phyloP scores from a whole-genome alignment of 2,888 invertebrate species.

The Heliconius sara region DNA sequence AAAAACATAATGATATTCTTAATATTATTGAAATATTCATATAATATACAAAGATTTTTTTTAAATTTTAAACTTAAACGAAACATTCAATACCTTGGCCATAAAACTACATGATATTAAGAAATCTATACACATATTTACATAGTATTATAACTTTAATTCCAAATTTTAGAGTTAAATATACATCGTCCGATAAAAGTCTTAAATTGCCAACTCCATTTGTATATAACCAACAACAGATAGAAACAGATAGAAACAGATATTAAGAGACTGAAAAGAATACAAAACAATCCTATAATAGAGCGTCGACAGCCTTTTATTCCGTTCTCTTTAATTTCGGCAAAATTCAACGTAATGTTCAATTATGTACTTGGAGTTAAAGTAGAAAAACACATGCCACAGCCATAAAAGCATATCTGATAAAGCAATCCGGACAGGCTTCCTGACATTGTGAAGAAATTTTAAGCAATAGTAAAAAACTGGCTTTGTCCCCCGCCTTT shows the following conservation, averaged over 20 bases:
- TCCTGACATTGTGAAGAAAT: neutral
- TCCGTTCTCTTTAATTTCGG: too few relatives aligned
- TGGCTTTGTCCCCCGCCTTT: neutral
- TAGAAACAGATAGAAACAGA: neutral
- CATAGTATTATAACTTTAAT: neutral
- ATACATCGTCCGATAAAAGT: neutral
- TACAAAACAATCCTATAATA: neutral
- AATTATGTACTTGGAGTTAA: neutral
- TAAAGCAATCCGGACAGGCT: neutral
- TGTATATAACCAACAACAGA: neutral
- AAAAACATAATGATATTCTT: neutral
- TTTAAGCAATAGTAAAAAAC: neutral
- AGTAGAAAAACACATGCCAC: slow-evolving; percentile 1
- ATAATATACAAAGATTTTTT: neutral
- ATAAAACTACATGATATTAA: slow-evolving; percentile 12
- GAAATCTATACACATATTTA: slow-evolving; percentile 32
- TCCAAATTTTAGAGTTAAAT: neutral
- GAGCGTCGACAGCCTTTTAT: neutral
- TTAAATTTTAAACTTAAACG: neutral
- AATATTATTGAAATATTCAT: slow-evolving; percentile 6
- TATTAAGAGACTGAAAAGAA: neutral
- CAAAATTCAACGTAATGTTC: neutral
- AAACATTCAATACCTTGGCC: slow-evolving; percentile 26
- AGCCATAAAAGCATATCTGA: neutral
- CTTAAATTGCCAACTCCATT: neutral